Evolutionary conservation across 2,797 vertebrate genomes (phyloP).

Genomic region (Sternarchorhynchus goeldii): DNA sequence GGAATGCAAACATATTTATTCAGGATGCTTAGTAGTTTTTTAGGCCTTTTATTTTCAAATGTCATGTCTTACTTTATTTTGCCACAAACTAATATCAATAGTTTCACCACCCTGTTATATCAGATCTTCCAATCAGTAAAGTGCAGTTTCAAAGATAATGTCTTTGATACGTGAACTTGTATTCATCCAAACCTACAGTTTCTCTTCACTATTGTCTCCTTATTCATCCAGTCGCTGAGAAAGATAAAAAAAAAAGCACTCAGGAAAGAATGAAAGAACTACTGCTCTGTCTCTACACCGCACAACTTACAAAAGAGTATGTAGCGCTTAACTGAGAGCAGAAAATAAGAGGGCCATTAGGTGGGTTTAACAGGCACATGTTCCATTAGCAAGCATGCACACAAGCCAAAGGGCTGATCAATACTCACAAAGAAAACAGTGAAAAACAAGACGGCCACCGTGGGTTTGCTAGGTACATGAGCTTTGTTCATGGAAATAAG

Average conservation of each 20-base stretch:
- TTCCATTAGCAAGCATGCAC: slow-evolving; percentile 39
- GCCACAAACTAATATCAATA: no score
- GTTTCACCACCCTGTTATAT: no score
- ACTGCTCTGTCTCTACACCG: background rate
- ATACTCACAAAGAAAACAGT: slow-evolving; percentile 12
- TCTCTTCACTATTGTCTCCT: background rate
- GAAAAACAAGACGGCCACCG: slow-evolving; percentile 17
- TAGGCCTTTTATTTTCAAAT: no score
- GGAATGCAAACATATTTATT: no score
- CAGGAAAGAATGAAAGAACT: background rate
- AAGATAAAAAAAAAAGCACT: background rate
- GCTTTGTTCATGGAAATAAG: slow-evolving; percentile 9
- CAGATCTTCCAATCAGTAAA: background rate
- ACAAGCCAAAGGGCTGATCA: slow-evolving; percentile 32
- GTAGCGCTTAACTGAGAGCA: background rate
- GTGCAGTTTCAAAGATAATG: background rate
- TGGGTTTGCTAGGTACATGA: slow-evolving; percentile 15
- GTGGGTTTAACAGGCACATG: slow-evolving; percentile 32
- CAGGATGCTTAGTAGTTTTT: no score
- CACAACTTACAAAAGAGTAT: slow-evolving; percentile 21
- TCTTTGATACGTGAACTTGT: background rate
- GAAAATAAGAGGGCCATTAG: slow-evolving; percentile 35
- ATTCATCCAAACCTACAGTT: background rate
- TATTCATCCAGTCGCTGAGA: background rate
- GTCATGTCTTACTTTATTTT: no score